Conservation (phyloP, 2,113 vertebrate species). For the Dicrurus megarhynchus region DNA sequence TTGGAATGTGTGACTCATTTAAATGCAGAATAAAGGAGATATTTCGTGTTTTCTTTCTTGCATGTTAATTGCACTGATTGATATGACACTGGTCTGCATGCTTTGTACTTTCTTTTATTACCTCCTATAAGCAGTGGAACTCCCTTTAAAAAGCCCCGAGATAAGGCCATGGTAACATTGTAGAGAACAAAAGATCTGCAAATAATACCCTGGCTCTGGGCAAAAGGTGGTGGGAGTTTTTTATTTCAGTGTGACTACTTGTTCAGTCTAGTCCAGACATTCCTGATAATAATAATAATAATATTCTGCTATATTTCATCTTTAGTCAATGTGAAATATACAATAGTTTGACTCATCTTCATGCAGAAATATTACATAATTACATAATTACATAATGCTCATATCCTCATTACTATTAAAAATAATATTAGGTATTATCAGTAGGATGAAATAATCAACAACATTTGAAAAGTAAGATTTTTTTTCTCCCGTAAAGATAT, state of each 20-base stretch:
- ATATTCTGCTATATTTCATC: background rate
- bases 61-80: background rate
- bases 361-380: background rate
- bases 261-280: background rate
- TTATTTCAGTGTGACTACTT: background rate
- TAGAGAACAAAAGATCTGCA: background rate
- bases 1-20: background rate
- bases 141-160: background rate
- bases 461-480: background rate
- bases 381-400: background rate
- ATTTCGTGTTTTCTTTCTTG: background rate
- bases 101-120: background rate
- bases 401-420: background rate
- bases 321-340: background rate
- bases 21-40: background rate
- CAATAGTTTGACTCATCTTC: background rate
- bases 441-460: background rate
- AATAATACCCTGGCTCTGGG: background rate
- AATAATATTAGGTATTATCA: background rate
- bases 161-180: background rate
- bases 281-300: background rate
- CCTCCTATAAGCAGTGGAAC: background rate
- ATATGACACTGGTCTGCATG: background rate
- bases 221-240: background rate
- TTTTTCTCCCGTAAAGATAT: background rate